Evolutionary conservation across 2,113 vertebrate species (phyloP).

Genomic region (Hypomesus transpacificus): DNA sequence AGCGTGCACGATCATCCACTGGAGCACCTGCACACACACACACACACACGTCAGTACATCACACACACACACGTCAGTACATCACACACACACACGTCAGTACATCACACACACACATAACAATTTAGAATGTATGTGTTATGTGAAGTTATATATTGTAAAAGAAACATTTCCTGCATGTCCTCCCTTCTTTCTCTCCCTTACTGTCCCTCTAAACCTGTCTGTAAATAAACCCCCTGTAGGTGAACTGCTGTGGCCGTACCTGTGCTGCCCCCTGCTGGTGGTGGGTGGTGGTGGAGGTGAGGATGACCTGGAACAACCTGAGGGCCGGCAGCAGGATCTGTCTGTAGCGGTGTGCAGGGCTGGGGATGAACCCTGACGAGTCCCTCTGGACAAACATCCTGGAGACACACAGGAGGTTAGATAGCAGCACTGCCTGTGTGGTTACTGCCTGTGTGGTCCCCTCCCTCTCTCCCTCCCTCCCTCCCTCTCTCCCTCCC

Average conservation of each 20-base stretch:
- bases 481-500: background rate
- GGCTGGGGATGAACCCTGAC: conserved; percentile 88
- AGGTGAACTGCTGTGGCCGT: background rate
- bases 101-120: background rate
- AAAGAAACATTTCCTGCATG: too few species aligned
- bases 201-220: too few species aligned
- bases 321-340: conserved; percentile 90
- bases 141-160: background rate
- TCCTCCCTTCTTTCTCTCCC: too few species aligned
- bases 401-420: conserved; percentile 50
- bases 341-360: conserved; percentile 89
- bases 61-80: background rate
- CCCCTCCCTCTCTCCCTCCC: background rate
- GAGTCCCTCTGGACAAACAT: conserved; percentile 81
- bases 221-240: background rate
- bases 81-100: conserved; percentile 3
- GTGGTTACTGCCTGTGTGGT: background rate
- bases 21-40: conserved; percentile 76
- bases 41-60: too few species aligned
- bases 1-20: conserved; percentile 92
- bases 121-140: too few species aligned
- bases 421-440: background rate
- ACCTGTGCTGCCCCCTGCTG: conserved; percentile 94
- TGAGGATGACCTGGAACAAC: conserved; percentile 91
- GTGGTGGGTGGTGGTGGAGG: conserved; percentile 88